A percentile compares a stretch with the other conserved stretches of the same genome.
Evolutionary conservation across 2,113 vertebrate genomes (phyloP).

Genomic region (Vidua macroura): DNA sequence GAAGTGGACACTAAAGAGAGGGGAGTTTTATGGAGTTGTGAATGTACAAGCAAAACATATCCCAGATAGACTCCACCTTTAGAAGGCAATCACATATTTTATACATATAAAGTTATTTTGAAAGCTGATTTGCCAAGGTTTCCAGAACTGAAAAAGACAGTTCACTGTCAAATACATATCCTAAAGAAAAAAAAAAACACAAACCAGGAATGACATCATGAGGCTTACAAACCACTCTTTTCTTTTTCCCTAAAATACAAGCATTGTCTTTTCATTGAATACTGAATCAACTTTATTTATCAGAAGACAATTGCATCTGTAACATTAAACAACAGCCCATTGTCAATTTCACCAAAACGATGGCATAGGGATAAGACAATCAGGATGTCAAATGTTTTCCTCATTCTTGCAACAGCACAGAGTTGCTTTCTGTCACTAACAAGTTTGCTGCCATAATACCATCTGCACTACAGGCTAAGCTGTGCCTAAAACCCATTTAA

Average conservation of each 20-base stretch:
- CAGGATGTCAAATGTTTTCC: neutral
- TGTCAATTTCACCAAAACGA: neutral
- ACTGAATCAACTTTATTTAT: constrained; percentile 21
- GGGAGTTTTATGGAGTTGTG: neutral
- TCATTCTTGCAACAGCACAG: neutral
- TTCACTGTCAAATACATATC: neutral
- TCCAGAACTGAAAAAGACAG: neutral
- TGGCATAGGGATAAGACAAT: neutral
- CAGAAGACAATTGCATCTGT: constrained; percentile 1
- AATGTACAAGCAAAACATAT: neutral
- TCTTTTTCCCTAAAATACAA: neutral
- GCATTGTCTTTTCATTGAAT: constrained; percentile 46
- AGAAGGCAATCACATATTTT: neutral
- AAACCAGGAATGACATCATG: neutral
- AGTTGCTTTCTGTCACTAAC: neutral
- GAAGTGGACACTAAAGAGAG: neutral
- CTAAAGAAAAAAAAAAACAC: neutral
- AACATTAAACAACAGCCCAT: neutral
- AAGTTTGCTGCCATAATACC: neutral
- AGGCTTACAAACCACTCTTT: neutral
- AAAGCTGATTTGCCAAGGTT: neutral
- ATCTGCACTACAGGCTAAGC: neutral
- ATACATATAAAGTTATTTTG: neutral
- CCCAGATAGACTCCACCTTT: neutral
- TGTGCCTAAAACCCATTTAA: neutral